These are phyloP conservation scores for Pristionchus arcanus DNA, from an alignment of 2,888 invertebrate species.

Conservation along the genomic window DNA sequence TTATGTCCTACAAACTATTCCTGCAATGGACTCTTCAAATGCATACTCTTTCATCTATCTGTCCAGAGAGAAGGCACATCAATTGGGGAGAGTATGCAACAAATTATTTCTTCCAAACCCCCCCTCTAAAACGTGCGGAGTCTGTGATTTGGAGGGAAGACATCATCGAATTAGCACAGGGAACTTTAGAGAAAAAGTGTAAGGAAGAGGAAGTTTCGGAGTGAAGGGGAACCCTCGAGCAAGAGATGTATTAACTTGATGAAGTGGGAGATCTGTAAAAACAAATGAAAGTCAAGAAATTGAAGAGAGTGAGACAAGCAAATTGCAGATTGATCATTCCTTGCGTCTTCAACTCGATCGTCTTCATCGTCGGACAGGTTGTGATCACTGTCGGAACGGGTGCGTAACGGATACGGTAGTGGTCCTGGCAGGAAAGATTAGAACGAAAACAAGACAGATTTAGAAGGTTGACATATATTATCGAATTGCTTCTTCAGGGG, in stretches of 20 bases:
- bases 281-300: not conserved
- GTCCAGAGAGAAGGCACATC: not conserved
- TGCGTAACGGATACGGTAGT: not conserved
- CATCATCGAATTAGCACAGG: constrained; percentile 14
- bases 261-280: no score
- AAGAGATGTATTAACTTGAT: no score
- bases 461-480: not conserved
- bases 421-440: no score
- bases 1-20: not conserved
- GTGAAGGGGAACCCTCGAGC: not conserved
- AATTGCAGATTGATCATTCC: constrained; percentile 71
- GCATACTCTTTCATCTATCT: not conserved
- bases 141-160: not conserved
- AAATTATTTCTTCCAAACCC: not conserved
- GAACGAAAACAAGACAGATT: no score
- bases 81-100: not conserved
- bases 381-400: constrained; percentile 77
- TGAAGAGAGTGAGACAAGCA: not conserved
- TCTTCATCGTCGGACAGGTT: constrained; percentile 76
- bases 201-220: not conserved
- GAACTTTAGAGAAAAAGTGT: not conserved
- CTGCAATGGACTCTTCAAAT: not conserved
- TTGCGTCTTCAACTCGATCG: constrained; percentile 74
- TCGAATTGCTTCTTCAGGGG: constrained; percentile 58
- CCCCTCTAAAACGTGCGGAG: not conserved